These are phyloP conservation scores for Centropristis striata DNA, from an alignment of 2,113 vertebrate genomes.

Conservation along the genomic window DNA sequence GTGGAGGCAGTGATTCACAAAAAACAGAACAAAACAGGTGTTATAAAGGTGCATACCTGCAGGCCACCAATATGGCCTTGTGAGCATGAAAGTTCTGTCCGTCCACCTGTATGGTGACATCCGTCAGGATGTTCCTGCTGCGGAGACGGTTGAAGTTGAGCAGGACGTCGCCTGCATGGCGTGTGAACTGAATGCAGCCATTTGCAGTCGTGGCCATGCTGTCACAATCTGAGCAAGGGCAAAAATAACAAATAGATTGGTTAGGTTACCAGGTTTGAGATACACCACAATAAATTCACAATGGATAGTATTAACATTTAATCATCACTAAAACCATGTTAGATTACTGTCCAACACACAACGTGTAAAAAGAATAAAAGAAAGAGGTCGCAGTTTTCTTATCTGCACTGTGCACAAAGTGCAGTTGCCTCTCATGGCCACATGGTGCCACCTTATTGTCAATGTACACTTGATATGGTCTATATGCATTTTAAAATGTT, in stretches of 20 bases:
- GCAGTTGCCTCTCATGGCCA: too few species aligned
- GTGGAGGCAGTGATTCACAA: background rate
- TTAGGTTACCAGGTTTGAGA: too few species aligned
- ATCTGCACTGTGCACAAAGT: too few species aligned
- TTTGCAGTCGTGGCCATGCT: slow-evolving; percentile 91
- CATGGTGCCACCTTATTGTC: too few species aligned
- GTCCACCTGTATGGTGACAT: slow-evolving; percentile 94
- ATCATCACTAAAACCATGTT: too few species aligned
- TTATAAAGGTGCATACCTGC: slow-evolving; percentile 88
- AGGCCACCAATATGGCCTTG: slow-evolving; percentile 97
- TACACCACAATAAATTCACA: too few species aligned
- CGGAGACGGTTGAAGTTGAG: slow-evolving; percentile 97
- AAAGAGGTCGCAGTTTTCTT: too few species aligned
- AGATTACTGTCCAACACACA: too few species aligned
- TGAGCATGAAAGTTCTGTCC: slow-evolving; percentile 93
- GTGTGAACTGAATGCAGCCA: slow-evolving; percentile 98
- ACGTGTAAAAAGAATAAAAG: too few species aligned
- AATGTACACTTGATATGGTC: too few species aligned
- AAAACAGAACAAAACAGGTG: slow-evolving; percentile 9
- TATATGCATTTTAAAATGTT: too few species aligned
- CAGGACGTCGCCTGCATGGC: slow-evolving; percentile 95
- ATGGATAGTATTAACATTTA: too few species aligned
- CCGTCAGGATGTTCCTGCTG: slow-evolving; percentile 93
- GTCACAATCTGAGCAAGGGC: slow-evolving; percentile 67
- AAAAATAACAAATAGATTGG: background rate